phyloP scores from a whole-genome alignment of 2,797 vertebrate species.

The Girardinus metallicus region DNA sequence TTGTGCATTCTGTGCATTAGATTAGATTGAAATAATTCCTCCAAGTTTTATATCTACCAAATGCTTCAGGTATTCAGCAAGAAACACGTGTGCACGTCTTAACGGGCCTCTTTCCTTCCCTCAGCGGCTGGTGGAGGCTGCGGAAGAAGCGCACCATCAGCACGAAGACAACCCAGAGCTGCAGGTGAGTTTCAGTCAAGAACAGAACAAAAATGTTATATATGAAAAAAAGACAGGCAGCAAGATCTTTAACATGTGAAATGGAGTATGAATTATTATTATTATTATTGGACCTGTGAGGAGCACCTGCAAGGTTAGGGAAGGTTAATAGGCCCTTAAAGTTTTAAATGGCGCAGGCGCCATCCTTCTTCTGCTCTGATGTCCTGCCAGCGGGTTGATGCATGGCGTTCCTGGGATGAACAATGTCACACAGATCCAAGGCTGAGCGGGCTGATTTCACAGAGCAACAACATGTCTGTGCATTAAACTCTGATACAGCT shows the following conservation, averaged over 20 bases:
- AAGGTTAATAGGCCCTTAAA: conserved; percentile 57
- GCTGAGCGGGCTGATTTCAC: conserved; percentile 18
- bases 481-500: background rate
- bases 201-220: background rate
- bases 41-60: background rate
- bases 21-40: background rate
- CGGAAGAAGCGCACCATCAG: conserved; percentile 95
- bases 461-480: background rate
- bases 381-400: conserved; percentile 54
- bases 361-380: conserved; percentile 63
- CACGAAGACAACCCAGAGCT: conserved; percentile 96
- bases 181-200: conserved; percentile 83
- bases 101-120: conserved; percentile 13
- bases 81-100: background rate
- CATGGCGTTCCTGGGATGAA: conserved; percentile 47
- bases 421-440: conserved; percentile 32
- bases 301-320: conserved; percentile 55
- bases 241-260: conserved; percentile 3
- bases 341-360: conserved; percentile 54
- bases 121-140: conserved; percentile 95
- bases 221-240: background rate
- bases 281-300: conserved; percentile 23
- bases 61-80: background rate
- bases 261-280: conserved; percentile 34
- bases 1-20: background rate